Evolutionary conservation across 2,113 vertebrate species (phyloP), one percentile per base, ranked within the genome.

Genomic region (Myiagra hebetior): DNA sequence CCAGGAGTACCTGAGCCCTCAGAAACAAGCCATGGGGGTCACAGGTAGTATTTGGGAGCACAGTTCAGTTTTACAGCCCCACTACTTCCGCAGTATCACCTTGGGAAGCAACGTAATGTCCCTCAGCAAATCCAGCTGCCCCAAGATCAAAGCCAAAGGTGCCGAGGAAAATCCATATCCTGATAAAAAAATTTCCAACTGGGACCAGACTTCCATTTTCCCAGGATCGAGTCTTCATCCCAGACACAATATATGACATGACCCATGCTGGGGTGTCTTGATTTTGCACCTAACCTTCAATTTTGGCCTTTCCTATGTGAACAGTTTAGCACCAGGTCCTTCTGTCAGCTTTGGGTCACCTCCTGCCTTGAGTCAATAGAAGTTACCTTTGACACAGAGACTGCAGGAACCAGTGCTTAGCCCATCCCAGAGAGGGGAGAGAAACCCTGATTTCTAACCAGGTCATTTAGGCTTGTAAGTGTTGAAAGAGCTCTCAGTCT

Each of bases 61-160:
- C 89, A 95, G 87, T 95, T 93, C 73, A 81, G 49, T 72, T 97
- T 97, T 97, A 97, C 73, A 97, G 80, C 95, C 89, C 74, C 4
- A 13, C 19, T 53, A 87, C 81, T 95, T 96, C 95, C 96, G 91
- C 64, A 44, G 79, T 37, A n/a, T 95, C 69, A 87, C 95, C 96
- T 87, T 96, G 94, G 84, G 73, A 94, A 96, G 82, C 52, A 93
- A 91, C 11, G 4, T 77, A 86, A 95, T 4, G 2, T 80, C 72
- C 79, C 73, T 89, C 73, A 81, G 55, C 94, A 92, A 86, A 81
- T 19, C 63, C 86, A 93, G n/a, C 79, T 91, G 79, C 89, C 31
- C 47, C 64, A 70, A 89, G 95, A 96, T 97, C 95, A 97, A 96
- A 97, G 96, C 19, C 52, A 92, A 74, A 19, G 3, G 47, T 84